phyloP scores from a whole-genome alignment of 2,113 vertebrate genomes.

The Theropithecus gelada region DNA sequence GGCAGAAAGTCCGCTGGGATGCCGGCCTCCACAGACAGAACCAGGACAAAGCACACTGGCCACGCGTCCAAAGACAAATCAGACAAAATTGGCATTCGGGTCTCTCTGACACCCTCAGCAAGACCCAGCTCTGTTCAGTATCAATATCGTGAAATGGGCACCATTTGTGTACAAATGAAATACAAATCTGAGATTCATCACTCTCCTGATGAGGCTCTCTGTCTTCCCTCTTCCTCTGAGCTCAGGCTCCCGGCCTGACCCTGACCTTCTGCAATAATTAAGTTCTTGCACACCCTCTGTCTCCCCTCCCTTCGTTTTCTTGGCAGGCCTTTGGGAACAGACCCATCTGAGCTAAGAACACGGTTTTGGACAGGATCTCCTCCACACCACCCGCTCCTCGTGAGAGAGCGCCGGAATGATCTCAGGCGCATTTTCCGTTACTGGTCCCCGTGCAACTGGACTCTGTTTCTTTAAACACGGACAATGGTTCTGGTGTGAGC shows the following conservation, averaged over 20 bases:
- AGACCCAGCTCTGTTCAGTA: neutral
- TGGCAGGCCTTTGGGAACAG: constrained; percentile 11
- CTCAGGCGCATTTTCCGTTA: neutral
- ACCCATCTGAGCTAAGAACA: neutral
- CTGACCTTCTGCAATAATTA: constrained; percentile 80
- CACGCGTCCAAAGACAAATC: neutral
- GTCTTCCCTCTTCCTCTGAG: constrained; percentile 22
- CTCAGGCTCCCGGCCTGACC: constrained; percentile 53
- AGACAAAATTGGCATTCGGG: fast-evolving
- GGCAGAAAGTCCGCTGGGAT: neutral
- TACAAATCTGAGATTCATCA: neutral
- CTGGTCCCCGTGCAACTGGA: neutral
- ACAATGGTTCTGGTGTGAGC: neutral
- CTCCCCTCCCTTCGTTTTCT: constrained; percentile 17
- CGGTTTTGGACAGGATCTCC: neutral
- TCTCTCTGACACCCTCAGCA: neutral
- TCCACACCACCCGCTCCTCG: neutral
- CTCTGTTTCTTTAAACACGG: constrained; percentile 32
- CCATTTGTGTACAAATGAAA: neutral
- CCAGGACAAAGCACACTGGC: neutral
- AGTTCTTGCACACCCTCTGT: constrained; percentile 56
- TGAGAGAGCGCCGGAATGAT: neutral
- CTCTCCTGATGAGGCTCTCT: neutral
- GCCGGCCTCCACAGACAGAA: fast-evolving
- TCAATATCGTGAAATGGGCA: neutral